Conservation (phyloP, 2,888 invertebrate genomes). For the Diloba caeruleocephala region DNA sequence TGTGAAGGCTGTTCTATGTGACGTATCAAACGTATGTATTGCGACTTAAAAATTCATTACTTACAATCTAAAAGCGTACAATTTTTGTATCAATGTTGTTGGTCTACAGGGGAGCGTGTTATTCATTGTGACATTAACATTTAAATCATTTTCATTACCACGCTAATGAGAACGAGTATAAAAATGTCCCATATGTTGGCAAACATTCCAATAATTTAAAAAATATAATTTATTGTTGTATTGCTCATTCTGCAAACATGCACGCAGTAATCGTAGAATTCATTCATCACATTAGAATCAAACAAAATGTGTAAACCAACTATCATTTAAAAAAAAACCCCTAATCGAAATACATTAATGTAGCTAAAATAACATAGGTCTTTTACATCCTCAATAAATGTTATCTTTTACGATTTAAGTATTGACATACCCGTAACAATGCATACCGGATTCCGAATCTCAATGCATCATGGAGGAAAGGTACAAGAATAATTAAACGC, state of each 20-base stretch:
- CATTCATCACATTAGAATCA: conserved; percentile 14
- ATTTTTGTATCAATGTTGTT: background rate
- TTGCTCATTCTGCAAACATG: conserved; percentile 33
- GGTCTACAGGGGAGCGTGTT: conserved; percentile 1
- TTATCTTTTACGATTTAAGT: conserved; percentile 1
- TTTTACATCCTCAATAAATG: conserved; percentile 24
- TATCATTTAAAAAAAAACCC: conserved; percentile 15
- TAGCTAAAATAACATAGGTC: conserved; percentile 18
- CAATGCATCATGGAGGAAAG: no score
- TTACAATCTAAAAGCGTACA: background rate
- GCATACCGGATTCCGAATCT: no score
- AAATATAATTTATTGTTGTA: conserved; percentile 6
- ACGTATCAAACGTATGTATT: background rate
- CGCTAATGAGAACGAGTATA: background rate
- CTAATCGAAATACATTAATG: conserved; percentile 32
- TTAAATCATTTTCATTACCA: no score
- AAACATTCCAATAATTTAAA: conserved; percentile 13
- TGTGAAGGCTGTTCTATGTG: conserved; percentile 5
- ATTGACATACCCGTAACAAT: conserved; percentile 7
- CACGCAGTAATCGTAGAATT: conserved; percentile 21
- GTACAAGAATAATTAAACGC: no score
- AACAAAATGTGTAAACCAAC: conserved; percentile 10
- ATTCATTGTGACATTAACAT: background rate
- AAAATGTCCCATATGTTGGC: conserved; percentile 1
- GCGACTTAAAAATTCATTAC: background rate